Percentiles rank a stretch among this genome's conserved stretches.
Conservation (phyloP, 2,797 vertebrate species). For the Capromys pilorides region DNA sequence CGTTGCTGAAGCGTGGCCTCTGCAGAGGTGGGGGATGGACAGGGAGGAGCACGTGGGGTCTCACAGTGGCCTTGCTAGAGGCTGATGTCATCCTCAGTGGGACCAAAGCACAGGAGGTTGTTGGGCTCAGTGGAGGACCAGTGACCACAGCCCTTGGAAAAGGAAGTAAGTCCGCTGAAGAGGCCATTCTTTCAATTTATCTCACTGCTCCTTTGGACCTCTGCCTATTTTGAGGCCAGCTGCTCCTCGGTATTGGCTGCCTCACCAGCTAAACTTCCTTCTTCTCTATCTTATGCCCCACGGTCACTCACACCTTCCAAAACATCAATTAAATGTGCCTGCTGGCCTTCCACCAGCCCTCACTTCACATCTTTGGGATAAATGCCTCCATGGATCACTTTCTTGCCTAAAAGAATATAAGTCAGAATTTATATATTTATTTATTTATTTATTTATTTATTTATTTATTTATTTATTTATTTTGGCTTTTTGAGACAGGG, state of each 20-base stretch:
- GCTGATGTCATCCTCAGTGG: slow-evolving; percentile 29
- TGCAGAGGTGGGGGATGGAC: slow-evolving; percentile 32
- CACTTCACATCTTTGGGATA: not conserved
- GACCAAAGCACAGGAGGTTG: slow-evolving; percentile 37
- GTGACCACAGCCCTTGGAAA: slow-evolving; percentile 52
- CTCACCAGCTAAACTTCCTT: slow-evolving; percentile 17
- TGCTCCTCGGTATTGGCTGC: not conserved
- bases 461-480: too few relatives aligned
- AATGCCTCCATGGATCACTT: not conserved
- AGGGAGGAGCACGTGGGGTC: not conserved
- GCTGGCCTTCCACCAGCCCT: not conserved
- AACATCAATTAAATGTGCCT: not conserved
- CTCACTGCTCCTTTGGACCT: slow-evolving; percentile 43
- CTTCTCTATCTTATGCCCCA: slow-evolving; percentile 1
- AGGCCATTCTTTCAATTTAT: slow-evolving; percentile 45
- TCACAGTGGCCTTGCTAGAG: not conserved
- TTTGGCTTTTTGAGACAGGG: too few relatives aligned
- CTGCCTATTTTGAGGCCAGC: not conserved
- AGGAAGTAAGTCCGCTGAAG: slow-evolving; percentile 43
- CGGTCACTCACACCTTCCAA: not conserved
- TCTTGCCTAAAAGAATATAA: slow-evolving; percentile 24
- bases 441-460: too few relatives aligned
- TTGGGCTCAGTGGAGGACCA: slow-evolving; percentile 8
- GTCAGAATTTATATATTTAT: not conserved
- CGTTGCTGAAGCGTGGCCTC: slow-evolving; percentile 60